Conservation (phyloP, 2,888 invertebrate genomes). For the Drosophila demipolita region DNA sequence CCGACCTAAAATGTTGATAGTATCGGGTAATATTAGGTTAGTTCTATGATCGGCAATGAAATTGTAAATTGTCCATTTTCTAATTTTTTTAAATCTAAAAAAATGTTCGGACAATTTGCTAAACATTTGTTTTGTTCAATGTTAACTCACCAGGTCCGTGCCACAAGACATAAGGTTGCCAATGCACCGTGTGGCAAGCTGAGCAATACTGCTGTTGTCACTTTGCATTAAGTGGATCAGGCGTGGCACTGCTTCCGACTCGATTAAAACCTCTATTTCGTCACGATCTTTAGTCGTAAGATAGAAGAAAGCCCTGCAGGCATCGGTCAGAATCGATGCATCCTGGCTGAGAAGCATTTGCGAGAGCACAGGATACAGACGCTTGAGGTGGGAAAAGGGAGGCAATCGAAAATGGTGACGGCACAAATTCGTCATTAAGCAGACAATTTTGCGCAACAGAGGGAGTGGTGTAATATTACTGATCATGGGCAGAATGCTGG, state of each 20-base stretch:
- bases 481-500: conserved; percentile 89
- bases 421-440: conserved; percentile 97
- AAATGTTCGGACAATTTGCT: background rate
- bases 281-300: conserved; percentile 96
- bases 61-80: background rate
- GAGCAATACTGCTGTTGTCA: conserved; percentile 89
- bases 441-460: conserved; percentile 93
- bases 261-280: conserved; percentile 93
- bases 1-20: conserved; percentile 88
- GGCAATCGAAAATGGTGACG: conserved; percentile 97
- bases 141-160: conserved; percentile 90
- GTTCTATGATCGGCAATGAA: background rate
- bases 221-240: conserved; percentile 90
- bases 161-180: conserved; percentile 97
- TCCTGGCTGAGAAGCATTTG: conserved; percentile 90
- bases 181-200: conserved; percentile 93
- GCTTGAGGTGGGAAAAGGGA: conserved; percentile 90
- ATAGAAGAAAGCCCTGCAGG: conserved; percentile 97
- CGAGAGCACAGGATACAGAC: conserved; percentile 91
- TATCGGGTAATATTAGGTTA: background rate
- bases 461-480: conserved; percentile 87
- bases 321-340: conserved; percentile 93
- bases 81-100: background rate
- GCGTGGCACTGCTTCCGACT: conserved; percentile 89
- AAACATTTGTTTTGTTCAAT: background rate